Conservation (phyloP, 2,888 invertebrate species). For the Stegophylla sp. region DNA sequence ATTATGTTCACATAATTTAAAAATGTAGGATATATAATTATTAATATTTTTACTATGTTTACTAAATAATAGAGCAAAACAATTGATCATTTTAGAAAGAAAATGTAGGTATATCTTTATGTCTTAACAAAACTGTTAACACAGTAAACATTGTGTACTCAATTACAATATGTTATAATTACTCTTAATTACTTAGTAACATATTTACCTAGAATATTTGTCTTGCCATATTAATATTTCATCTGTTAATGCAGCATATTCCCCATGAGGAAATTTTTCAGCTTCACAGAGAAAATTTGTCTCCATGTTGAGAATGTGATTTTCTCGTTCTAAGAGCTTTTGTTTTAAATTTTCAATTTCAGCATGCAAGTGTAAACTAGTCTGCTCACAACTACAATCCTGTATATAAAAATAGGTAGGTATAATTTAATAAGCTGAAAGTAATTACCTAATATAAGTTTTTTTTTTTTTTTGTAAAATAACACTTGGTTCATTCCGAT, state of each 20-base stretch:
- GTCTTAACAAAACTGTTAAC: no score
- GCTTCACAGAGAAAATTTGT: constrained; percentile 81
- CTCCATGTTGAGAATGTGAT: constrained; percentile 85
- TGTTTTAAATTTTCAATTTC: constrained; percentile 88
- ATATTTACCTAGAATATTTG: constrained; percentile 81
- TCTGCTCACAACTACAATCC: constrained; percentile 65
- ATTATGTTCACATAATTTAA: no score
- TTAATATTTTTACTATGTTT: no score
- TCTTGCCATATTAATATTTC: constrained; percentile 88
- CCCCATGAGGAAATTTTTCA: constrained; percentile 72
- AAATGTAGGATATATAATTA: no score
- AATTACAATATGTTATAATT: background rate
- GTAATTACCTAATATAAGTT: background rate
- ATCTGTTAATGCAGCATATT: constrained; percentile 80
- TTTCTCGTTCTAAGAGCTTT: constrained; percentile 80
- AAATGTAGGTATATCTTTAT: background rate
- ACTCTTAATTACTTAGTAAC: background rate
- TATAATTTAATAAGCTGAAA: background rate
- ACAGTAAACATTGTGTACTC: background rate
- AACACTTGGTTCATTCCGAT: background rate
- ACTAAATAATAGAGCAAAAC: background rate
- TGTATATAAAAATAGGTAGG: background rate
- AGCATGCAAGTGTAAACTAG: constrained; percentile 75
- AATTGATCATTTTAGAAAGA: background rate
- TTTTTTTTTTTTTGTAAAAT: background rate